Evolutionary conservation across 2,797 vertebrate genomes (phyloP).

Genomic region (Setipinna tenuifilis): DNA sequence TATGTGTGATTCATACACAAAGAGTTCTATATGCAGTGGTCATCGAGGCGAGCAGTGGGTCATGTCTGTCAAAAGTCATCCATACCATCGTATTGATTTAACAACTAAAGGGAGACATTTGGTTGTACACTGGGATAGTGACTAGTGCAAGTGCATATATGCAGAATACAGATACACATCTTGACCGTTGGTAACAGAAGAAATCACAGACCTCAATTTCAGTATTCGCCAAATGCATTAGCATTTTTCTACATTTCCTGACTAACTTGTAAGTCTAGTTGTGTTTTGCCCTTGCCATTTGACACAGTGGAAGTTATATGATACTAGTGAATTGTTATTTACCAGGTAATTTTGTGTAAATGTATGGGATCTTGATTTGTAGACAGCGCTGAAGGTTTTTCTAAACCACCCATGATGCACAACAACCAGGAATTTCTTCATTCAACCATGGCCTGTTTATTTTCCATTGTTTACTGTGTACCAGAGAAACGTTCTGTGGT

Average conservation of each 20-base stretch:
- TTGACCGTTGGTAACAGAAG: neutral
- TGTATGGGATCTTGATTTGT: neutral
- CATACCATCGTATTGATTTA: neutral
- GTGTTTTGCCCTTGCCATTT: neutral
- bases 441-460: neutral
- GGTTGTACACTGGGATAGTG: neutral
- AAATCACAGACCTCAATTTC: neutral
- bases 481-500: neutral
- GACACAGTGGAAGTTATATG: neutral
- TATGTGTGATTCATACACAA: neutral
- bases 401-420: neutral
- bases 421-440: neutral
- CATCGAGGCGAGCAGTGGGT: neutral
- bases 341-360: neutral
- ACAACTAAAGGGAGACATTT: neutral
- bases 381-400: neutral
- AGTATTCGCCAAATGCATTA: neutral
- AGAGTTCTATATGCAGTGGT: neutral
- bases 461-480: neutral
- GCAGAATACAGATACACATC: neutral
- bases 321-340: neutral
- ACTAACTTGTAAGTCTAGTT: neutral
- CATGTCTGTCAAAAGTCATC: neutral
- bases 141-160: neutral
- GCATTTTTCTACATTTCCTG: neutral